phyloP scores from a whole-genome alignment of 2,797 vertebrate genomes.

The Erethizon dorsatum region DNA sequence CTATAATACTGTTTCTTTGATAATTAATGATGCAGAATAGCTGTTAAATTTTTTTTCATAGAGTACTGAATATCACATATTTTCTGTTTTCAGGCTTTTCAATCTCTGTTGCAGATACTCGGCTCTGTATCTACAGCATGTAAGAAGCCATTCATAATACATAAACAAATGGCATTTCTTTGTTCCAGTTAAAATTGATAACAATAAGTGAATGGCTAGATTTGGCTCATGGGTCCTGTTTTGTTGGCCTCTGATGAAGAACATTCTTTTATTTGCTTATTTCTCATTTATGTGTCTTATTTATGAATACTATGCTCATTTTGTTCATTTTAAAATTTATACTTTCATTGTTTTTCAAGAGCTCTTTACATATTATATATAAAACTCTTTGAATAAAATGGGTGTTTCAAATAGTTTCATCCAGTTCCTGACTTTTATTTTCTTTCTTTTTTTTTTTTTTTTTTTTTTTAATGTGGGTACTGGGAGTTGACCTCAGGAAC shows the following conservation, averaged over 20 bases:
- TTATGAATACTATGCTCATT: not conserved
- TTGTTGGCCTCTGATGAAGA: not conserved
- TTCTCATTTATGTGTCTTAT: not conserved
- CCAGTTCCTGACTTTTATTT: not conserved
- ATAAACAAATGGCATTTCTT: not conserved
- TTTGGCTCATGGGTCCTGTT: too few relatives aligned
- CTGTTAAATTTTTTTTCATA: not conserved
- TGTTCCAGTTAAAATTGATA: not conserved
- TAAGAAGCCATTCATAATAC: not conserved
- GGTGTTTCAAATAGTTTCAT: not conserved
- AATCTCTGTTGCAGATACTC: not conserved
- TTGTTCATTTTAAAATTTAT: not conserved
- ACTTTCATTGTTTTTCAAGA: constrained; percentile 1
- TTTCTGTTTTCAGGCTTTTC: not conserved
- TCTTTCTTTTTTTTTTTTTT: too few relatives aligned
- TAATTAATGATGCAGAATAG: not conserved
- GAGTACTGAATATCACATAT: not conserved
- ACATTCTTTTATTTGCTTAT: not conserved
- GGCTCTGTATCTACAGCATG: not conserved
- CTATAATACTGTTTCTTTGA: not conserved
- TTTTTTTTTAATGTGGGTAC: too few relatives aligned
- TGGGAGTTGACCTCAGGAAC: too few relatives aligned
- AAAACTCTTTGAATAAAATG: not conserved
- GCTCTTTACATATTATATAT: not conserved
- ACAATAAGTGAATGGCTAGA: not conserved